Evolutionary conservation across 2,797 vertebrate genomes (phyloP).

Genomic region (Sebastolobus alascanus): DNA sequence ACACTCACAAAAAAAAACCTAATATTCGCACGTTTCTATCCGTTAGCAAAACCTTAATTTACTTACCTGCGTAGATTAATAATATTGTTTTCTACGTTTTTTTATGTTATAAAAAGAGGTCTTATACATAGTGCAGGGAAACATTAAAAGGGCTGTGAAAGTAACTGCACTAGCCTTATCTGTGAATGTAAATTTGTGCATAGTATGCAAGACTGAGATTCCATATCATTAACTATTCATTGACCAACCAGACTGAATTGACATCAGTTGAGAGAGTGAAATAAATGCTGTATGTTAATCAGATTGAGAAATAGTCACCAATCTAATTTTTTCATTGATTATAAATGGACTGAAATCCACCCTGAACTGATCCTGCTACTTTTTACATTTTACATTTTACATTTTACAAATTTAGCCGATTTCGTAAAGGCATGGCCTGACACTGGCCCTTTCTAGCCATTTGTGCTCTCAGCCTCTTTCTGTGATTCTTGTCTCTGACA

Average conservation of each 20-base stretch:
- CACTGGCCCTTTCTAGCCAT: not conserved
- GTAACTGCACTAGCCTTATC: slow-evolving; percentile 33
- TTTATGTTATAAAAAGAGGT: slow-evolving; percentile 37
- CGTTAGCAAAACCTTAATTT: slow-evolving; percentile 24
- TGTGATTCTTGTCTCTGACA: not conserved
- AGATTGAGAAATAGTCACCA: not conserved
- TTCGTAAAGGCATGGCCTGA: not conserved
- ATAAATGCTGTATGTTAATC: not conserved
- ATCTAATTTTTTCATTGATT: not conserved
- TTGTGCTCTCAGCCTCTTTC: not conserved
- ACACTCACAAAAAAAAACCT: not conserved
- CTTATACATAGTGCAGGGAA: slow-evolving; percentile 39
- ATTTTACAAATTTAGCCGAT: not conserved
- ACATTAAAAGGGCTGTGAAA: slow-evolving; percentile 43
- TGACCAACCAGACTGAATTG: not conserved
- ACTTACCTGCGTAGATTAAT: slow-evolving; percentile 33
- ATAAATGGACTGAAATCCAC: not conserved
- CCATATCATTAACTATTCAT: not conserved
- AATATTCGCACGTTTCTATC: slow-evolving; percentile 24
- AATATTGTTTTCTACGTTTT: slow-evolving; percentile 42
- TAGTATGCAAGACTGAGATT: slow-evolving; percentile 27
- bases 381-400: too few relatives aligned
- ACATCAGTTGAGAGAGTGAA: not conserved
- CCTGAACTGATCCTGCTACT: not conserved
- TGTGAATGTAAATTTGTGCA: slow-evolving; percentile 47